These are phyloP conservation scores for Cantharis nigra DNA, from an alignment of 2,888 invertebrate species.

Conservation along the genomic window DNA sequence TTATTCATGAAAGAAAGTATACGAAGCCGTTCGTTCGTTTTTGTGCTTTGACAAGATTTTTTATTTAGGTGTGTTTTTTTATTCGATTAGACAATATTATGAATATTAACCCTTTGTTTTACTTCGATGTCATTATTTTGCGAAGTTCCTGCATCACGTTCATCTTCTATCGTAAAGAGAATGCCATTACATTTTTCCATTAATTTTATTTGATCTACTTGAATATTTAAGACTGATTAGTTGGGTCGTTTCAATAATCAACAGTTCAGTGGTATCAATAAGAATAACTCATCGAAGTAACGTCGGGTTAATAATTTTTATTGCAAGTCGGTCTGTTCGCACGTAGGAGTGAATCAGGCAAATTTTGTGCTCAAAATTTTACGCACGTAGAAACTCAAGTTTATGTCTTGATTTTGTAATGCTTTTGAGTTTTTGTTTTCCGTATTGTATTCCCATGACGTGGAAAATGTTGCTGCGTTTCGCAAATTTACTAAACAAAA, in stretches of 20 bases:
- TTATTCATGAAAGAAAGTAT: not conserved
- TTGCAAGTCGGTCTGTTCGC: constrained; percentile 1
- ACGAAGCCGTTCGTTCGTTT: not conserved
- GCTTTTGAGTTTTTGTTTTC: constrained; percentile 2
- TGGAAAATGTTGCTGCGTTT: not conserved
- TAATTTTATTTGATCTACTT: not conserved
- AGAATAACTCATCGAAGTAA: not conserved
- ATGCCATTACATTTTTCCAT: not conserved
- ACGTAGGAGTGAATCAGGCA: constrained; percentile 22
- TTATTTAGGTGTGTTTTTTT: not conserved
- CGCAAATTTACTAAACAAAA: not conserved
- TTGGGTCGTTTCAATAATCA: constrained; percentile 27
- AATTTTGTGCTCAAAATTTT: constrained; percentile 1
- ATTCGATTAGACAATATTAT: not conserved
- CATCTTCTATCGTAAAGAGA: not conserved
- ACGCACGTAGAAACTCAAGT: constrained; percentile 9
- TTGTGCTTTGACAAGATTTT: not conserved
- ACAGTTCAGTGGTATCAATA: constrained; percentile 17
- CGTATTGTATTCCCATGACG: not conserved
- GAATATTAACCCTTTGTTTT: not conserved
- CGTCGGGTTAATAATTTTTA: not conserved
- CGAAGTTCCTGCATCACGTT: not conserved
- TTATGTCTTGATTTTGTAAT: constrained; percentile 18
- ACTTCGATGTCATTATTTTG: not conserved
- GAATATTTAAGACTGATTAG: constrained; percentile 9